These are phyloP conservation scores for Dendroctonus valens DNA, from an alignment of 1,140 invertebrate species.

Conservation along the genomic window DNA sequence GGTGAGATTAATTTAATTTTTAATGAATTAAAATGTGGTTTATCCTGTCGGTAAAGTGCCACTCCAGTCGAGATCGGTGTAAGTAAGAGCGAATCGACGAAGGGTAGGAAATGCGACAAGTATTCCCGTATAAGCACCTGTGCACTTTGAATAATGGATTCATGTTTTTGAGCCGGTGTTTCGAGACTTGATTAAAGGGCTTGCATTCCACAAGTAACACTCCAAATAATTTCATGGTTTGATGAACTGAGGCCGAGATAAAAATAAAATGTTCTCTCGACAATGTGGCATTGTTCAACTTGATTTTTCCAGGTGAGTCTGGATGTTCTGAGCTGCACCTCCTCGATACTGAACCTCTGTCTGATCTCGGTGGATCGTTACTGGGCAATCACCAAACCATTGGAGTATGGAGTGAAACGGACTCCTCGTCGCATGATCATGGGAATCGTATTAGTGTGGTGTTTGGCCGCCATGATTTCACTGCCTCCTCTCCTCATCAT, in stretches of 20 bases:
- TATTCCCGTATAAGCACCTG: too few species aligned
- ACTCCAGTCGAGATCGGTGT: too few species aligned
- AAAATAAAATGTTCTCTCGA: not conserved
- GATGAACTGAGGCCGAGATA: too few species aligned
- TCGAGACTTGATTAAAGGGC: too few species aligned
- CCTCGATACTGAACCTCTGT: conserved; percentile 89
- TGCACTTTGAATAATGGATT: too few species aligned
- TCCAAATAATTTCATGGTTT: too few species aligned
- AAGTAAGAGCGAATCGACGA: too few species aligned
- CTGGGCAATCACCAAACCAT: conserved; percentile 86
- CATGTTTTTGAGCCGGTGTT: too few species aligned
- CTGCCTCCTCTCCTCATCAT: conserved; percentile 83
- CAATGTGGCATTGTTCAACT: not conserved
- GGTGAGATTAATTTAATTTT: conserved; percentile 12
- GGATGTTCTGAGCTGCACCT: conserved; percentile 79
- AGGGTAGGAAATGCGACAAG: too few species aligned
- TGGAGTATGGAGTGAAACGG: conserved; percentile 85
- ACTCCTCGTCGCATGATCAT: conserved; percentile 80
- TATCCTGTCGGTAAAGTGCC: not conserved
- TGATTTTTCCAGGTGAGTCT: conserved; percentile 55
- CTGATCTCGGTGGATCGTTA: conserved; percentile 89
- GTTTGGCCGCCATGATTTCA: conserved; percentile 84
- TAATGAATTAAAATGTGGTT: conserved; percentile 2
- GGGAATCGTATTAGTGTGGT: conserved; percentile 86
- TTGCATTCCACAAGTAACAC: too few species aligned